phyloP scores from a whole-genome alignment of 2,888 invertebrate genomes.

The Chloroclystis v-ata region DNA sequence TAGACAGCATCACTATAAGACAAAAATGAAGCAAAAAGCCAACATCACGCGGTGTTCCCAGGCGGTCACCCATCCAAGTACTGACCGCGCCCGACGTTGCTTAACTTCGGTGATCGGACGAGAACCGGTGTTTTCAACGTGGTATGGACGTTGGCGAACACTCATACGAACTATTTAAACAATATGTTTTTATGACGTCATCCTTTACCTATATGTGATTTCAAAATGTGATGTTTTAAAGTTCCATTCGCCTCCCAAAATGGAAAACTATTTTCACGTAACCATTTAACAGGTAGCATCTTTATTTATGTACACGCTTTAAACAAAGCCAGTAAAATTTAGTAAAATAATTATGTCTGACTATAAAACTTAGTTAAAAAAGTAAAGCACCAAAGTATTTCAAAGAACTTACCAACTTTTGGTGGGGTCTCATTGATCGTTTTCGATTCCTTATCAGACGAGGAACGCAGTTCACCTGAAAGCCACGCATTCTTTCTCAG shows the following conservation, averaged over 20 bases:
- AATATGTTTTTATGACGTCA: not conserved
- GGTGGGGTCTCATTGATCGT: conserved; percentile 26
- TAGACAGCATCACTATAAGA: too few species aligned
- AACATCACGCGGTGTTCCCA: conserved; percentile 52
- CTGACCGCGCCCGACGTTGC: conserved; percentile 73
- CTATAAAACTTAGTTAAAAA: too few species aligned
- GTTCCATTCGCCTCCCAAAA: too few species aligned
- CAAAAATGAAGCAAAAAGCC: conserved; percentile 41
- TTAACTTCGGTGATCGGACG: conserved; percentile 75
- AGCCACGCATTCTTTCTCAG: conserved; percentile 76
- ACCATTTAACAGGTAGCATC: too few species aligned
- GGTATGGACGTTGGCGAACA: conserved; percentile 50
- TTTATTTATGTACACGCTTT: too few species aligned
- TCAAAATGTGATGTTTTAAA: too few species aligned
- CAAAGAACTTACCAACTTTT: conserved; percentile 39
- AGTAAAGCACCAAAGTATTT: too few species aligned
- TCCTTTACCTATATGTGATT: too few species aligned
- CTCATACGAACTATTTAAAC: not conserved
- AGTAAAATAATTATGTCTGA: too few species aligned
- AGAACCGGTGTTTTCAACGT: conserved; percentile 62
- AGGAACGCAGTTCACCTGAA: conserved; percentile 56
- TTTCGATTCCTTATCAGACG: conserved; percentile 31
- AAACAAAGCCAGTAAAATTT: too few species aligned
- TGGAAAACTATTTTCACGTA: too few species aligned
- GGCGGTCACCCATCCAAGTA: conserved; percentile 75